Evolutionary conservation across 2,888 invertebrate genomes (phyloP).

Genomic region (Aromia moschata): DNA sequence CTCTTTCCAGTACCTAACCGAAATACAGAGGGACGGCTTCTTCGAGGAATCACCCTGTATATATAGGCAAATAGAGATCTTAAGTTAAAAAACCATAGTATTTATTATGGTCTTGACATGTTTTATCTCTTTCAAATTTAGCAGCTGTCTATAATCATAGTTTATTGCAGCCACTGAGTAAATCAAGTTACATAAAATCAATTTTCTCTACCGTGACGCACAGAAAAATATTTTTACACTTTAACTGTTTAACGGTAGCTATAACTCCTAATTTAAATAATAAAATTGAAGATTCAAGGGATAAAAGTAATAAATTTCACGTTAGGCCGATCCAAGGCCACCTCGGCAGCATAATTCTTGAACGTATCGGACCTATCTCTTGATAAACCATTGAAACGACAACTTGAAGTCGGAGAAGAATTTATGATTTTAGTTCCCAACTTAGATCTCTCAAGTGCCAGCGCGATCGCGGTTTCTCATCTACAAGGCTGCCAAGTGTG

Average conservation of each 20-base stretch:
- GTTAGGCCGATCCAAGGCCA: slow-evolving; percentile 57
- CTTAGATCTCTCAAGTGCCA: slow-evolving; percentile 47
- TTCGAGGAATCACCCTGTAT: too few species aligned
- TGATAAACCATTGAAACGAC: slow-evolving; percentile 56
- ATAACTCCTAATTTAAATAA: slow-evolving; percentile 50
- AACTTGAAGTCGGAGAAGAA: slow-evolving; percentile 56
- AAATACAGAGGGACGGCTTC: too few species aligned
- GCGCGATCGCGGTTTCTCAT: slow-evolving; percentile 5
- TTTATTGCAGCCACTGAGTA: too few species aligned
- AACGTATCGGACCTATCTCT: slow-evolving; percentile 56
- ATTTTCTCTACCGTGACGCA: neutral
- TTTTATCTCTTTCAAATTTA: too few species aligned
- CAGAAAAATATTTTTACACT: slow-evolving; percentile 3
- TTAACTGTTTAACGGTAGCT: slow-evolving; percentile 2
- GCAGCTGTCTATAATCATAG: too few species aligned
- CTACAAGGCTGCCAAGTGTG: slow-evolving; percentile 20
- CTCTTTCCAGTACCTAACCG: too few species aligned
- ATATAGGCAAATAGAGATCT: too few species aligned
- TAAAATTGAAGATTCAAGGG: slow-evolving; percentile 54
- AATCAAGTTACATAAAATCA: neutral
- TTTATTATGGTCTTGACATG: too few species aligned
- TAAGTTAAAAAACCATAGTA: too few species aligned
- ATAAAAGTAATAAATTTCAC: slow-evolving; percentile 57
- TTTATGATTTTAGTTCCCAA: slow-evolving; percentile 55
- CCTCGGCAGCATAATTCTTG: slow-evolving; percentile 56